A percentile compares a stretch with the other conserved stretches of the same genome.
phyloP scores from a whole-genome alignment of 2,113 vertebrate genomes.

The Alouatta palliata region DNA sequence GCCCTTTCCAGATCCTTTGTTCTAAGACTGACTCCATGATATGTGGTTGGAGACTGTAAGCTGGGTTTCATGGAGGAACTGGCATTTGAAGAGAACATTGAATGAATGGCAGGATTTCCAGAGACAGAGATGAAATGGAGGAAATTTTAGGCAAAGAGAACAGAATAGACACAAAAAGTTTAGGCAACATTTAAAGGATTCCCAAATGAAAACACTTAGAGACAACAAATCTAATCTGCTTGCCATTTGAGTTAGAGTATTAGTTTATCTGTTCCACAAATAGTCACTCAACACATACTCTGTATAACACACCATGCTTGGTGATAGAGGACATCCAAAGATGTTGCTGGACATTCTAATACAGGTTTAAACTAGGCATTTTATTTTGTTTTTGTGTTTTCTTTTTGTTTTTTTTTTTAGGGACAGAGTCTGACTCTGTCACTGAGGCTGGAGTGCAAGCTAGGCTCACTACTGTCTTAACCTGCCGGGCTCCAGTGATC shows the following conservation, averaged over 20 bases:
- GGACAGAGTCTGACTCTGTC: no score
- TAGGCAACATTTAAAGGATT: conserved; percentile 34
- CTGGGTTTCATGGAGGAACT: neutral
- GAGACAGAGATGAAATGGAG: neutral
- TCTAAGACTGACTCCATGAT: neutral
- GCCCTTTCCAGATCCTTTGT: neutral
- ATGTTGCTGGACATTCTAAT: neutral
- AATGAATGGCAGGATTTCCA: neutral
- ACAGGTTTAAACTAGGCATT: neutral
- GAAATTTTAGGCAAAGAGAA: neutral
- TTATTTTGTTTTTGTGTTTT: neutral
- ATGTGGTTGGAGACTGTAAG: neutral
- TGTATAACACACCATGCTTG: neutral
- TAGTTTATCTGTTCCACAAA: conserved; percentile 20
- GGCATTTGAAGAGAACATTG: conserved; percentile 14
- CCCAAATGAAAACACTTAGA: neutral
- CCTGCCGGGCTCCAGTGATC: no score
- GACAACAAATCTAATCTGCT: conserved; percentile 9
- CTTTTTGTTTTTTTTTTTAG: no score
- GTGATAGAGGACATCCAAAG: neutral
- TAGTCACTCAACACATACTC: neutral
- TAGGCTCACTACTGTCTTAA: no score
- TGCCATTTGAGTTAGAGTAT: neutral
- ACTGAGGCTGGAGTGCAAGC: no score
- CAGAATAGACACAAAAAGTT: neutral